phyloP scores from a whole-genome alignment of 2,888 invertebrate genomes.

The Gryllus longicercus region DNA sequence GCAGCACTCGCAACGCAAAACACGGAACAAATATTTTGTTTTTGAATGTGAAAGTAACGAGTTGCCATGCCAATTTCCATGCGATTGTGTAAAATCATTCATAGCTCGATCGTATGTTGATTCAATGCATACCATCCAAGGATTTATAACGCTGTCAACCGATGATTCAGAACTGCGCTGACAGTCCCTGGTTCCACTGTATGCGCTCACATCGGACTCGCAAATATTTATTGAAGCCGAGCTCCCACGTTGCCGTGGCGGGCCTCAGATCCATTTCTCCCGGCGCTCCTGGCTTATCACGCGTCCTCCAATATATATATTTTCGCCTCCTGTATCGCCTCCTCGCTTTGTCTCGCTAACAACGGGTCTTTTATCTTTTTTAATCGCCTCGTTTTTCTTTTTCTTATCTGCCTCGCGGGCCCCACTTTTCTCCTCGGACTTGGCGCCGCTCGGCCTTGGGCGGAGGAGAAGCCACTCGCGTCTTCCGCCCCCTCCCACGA shows the following conservation, averaged over 20 bases:
- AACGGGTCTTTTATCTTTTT: constrained; percentile 2
- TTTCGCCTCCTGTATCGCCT: neutral
- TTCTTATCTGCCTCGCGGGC: neutral
- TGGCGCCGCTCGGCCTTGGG: too few relatives aligned
- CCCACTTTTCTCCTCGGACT: neutral
- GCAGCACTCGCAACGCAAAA: too few relatives aligned
- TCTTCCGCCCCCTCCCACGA: too few relatives aligned
- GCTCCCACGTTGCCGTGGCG: neutral
- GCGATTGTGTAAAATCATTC: too few relatives aligned
- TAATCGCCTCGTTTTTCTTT: constrained; percentile 17
- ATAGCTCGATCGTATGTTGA: too few relatives aligned
- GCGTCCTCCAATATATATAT: neutral
- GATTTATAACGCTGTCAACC: too few relatives aligned
- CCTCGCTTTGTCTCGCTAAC: neutral
- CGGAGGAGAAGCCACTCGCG: too few relatives aligned
- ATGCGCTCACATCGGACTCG: neutral
- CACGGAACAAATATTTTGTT: too few relatives aligned
- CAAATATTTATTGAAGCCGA: neutral
- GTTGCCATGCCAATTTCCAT: too few relatives aligned
- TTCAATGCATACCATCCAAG: too few relatives aligned
- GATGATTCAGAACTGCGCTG: too few relatives aligned
- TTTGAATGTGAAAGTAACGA: too few relatives aligned
- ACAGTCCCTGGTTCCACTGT: neutral
- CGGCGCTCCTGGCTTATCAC: neutral
- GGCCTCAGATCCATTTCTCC: neutral